Evolutionary conservation across 2,888 invertebrate species (phyloP).

Genomic region (Seira musarum): DNA sequence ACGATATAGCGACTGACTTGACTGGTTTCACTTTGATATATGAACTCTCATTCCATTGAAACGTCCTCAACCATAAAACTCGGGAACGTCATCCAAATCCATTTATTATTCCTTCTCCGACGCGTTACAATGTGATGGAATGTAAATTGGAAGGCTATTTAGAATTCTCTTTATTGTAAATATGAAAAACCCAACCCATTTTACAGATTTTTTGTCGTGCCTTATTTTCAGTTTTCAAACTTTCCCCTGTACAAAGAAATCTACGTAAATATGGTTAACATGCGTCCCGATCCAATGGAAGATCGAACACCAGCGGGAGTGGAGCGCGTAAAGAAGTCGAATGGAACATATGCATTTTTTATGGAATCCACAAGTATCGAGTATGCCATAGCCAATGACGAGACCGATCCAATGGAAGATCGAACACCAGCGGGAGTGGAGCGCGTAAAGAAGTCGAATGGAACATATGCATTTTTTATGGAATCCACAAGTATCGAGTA

Average conservation of each 20-base stretch:
- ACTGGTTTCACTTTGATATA: no score
- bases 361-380: conserved; percentile 96
- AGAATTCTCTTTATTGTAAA: neutral
- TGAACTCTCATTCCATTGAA: no score
- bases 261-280: conserved; percentile 65
- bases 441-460: conserved; percentile 78
- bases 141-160: conserved; percentile 48
- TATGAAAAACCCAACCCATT: no score
- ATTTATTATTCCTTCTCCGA: no score
- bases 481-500: conserved; percentile 93
- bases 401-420: conserved; percentile 80
- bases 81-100: no score
- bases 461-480: conserved; percentile 98
- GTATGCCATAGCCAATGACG: conserved; percentile 79
- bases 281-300: conserved; percentile 72
- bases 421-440: conserved; percentile 84
- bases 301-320: conserved; percentile 84
- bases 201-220: no score
- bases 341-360: conserved; percentile 95
- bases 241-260: conserved; percentile 69
- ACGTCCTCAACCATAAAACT: no score
- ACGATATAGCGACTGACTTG: no score
- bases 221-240: conserved; percentile 38
- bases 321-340: conserved; percentile 77
- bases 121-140: conserved; percentile 22